Percentiles rank a stretch among this genome's conserved stretches.
Conservation (phyloP, 2,113 vertebrate genomes). For the Tiliqua scincoides region DNA sequence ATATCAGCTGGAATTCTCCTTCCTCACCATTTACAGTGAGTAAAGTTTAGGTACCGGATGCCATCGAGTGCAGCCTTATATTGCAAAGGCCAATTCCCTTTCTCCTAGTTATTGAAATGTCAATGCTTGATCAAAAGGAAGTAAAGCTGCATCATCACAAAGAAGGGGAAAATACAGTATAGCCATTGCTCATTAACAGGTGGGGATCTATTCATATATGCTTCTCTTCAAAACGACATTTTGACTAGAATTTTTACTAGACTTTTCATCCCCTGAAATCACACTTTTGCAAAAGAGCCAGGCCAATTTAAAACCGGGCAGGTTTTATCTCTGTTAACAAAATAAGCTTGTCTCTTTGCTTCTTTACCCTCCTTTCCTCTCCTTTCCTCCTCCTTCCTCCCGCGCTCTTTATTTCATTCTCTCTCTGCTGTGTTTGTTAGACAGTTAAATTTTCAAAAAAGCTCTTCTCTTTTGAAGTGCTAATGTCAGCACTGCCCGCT, state of each 20-base stretch:
- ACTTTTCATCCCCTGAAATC: neutral
- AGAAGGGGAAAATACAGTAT: neutral
- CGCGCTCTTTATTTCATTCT: constrained; percentile 47
- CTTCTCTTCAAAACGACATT: neutral
- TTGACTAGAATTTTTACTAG: neutral
- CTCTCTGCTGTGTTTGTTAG: constrained; percentile 55
- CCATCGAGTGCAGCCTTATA: neutral
- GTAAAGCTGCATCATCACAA: neutral
- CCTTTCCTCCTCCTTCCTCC: constrained; percentile 40
- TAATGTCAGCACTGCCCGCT: constrained; percentile 65
- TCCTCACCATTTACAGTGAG: neutral
- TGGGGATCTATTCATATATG: neutral
- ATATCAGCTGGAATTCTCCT: neutral
- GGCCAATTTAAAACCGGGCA: neutral
- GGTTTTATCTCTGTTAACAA: neutral
- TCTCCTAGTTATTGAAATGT: neutral
- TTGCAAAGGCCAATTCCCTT: neutral
- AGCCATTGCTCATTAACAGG: neutral
- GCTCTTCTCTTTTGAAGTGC: constrained; percentile 68
- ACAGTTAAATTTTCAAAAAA: constrained; percentile 73
- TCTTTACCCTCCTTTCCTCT: neutral
- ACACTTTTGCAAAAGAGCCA: neutral
- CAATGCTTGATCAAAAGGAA: neutral
- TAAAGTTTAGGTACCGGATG: neutral
- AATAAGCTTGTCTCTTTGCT: constrained; percentile 34